Base-by-base conservation (phyloP, 2,797 vertebrate genomes). In the Gila robusta region DNA sequence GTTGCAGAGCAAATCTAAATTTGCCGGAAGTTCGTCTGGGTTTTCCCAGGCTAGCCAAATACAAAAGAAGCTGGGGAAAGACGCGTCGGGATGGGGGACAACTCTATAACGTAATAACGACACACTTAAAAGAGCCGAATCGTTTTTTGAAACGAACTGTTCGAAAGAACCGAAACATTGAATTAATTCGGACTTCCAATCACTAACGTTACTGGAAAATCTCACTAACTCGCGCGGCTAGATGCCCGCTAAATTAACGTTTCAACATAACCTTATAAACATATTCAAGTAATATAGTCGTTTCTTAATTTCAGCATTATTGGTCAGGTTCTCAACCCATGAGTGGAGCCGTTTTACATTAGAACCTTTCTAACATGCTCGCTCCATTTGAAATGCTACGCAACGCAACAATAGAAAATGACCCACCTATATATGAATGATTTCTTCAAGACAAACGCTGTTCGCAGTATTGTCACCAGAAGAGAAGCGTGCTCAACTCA, bases 391-490 rank as follows among this genome's bases (percentile, higher is more conserved):
- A 62, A 35, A 44, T 10, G 59, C 23, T 28, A 32, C 32, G 32
- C 32, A 32, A 39, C 26, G 39, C 19, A 67, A 59, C 69, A 17
- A 49, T 66, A 47, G 49, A 23, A 44, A 49, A 8, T 11, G 41
- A 88, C 89, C 86, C 77, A 90, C 89, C 89, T 80, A 6, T 26
- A 77, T 77, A 23, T 32, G 9, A 32, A 37, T 41, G 78, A 59
- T 88, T 41, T 78, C 86, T 37, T 9, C 73, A 7, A 82, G 79
- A 49, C 41, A 6, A 26, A 41, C 5, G 39, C 62, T 17, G 39
- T 26, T 66, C 28, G 73, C 70, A 1, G 37, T 52, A 71, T 37
- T 81, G 79, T 10, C 39, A 16, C 44, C 77, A 83, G 84, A 86
- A 88, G 62, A 54, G 23, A 17, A 70, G 44, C 23, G 6, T 56